A percentile compares a stretch with the other conserved stretches of the same genome.
Evolutionary conservation across 1,140 invertebrate genomes (phyloP).

Genomic region (Dufourea novaeangliae): DNA sequence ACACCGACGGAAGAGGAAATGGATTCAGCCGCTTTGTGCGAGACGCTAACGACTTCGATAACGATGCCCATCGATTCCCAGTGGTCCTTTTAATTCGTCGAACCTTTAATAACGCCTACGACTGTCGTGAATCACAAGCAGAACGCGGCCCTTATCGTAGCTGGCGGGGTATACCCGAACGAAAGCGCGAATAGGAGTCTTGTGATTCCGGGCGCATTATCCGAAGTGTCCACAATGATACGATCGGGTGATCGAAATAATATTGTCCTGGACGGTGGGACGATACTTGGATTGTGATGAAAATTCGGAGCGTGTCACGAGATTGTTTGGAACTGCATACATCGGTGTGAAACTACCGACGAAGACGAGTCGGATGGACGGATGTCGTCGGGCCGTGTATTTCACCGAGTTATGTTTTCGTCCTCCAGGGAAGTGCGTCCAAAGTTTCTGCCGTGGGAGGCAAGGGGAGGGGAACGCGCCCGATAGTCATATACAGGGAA

Average conservation of each 20-base stretch:
- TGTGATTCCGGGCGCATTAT: too few relatives aligned
- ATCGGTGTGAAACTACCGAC: background rate
- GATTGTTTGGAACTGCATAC: background rate
- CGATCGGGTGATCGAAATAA: too few relatives aligned
- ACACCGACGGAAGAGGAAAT: constrained; percentile 16
- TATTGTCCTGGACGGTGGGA: too few relatives aligned
- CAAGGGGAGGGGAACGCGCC: background rate
- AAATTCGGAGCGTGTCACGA: too few relatives aligned
- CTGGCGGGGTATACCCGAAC: too few relatives aligned
- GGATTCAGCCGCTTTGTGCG: constrained; percentile 25
- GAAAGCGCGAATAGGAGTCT: too few relatives aligned
- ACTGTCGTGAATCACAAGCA: background rate
- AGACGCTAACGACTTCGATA: constrained; percentile 42
- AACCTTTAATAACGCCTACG: constrained; percentile 21
- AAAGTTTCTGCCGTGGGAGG: background rate
- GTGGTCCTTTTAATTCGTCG: constrained; percentile 26
- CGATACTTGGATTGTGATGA: too few relatives aligned
- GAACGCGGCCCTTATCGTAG: too few relatives aligned
- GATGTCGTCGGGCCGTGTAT: background rate
- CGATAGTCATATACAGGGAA: constrained; percentile 7
- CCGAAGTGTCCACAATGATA: too few relatives aligned
- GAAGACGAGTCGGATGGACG: background rate
- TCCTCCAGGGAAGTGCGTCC: background rate
- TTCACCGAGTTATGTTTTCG: background rate
- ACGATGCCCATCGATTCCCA: constrained; percentile 32